These are phyloP conservation scores for Pseudorasbora parva DNA, from an alignment of 2,113 vertebrate species.

Conservation along the genomic window DNA sequence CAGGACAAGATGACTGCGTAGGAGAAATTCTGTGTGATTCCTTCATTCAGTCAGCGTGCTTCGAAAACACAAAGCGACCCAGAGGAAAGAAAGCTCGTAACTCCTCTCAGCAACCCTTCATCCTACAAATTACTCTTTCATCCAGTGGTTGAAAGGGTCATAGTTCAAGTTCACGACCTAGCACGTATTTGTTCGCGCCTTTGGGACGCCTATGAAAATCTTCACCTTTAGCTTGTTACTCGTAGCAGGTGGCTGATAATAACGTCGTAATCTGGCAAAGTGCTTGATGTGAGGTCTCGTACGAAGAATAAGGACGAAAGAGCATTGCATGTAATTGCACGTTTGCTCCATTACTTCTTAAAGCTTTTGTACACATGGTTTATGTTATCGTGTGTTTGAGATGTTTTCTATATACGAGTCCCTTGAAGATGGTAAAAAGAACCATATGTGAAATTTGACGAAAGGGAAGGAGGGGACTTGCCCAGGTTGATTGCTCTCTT, in stretches of 20 bases:
- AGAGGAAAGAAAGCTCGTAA: constrained; percentile 30
- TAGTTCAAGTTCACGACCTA: constrained; percentile 26
- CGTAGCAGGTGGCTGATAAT: constrained; percentile 8
- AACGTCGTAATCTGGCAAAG: not conserved
- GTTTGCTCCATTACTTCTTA: constrained; percentile 1
- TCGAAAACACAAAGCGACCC: constrained; percentile 37
- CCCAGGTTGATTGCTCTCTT: constrained; percentile 35
- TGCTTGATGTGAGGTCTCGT: not conserved
- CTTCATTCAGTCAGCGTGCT: constrained; percentile 18
- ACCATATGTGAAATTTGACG: constrained; percentile 44
- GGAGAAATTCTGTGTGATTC: constrained; percentile 7
- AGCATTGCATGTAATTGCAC: not conserved
- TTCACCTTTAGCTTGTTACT: constrained; percentile 22
- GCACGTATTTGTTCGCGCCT: not conserved
- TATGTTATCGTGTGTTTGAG: constrained; percentile 15
- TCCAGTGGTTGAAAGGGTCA: constrained; percentile 16
- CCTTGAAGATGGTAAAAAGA: constrained; percentile 50
- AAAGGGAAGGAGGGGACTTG: not conserved
- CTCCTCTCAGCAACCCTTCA: constrained; percentile 6
- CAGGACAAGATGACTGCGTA: not conserved
- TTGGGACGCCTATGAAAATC: constrained; percentile 1
- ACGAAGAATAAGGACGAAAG: not conserved
- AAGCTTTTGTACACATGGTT: constrained; percentile 4
- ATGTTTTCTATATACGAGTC: constrained; percentile 28
- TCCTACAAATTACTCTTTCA: constrained; percentile 40